Evolutionary conservation across 2,797 vertebrate species (phyloP).

Genomic region (Miopithecus talapoin): DNA sequence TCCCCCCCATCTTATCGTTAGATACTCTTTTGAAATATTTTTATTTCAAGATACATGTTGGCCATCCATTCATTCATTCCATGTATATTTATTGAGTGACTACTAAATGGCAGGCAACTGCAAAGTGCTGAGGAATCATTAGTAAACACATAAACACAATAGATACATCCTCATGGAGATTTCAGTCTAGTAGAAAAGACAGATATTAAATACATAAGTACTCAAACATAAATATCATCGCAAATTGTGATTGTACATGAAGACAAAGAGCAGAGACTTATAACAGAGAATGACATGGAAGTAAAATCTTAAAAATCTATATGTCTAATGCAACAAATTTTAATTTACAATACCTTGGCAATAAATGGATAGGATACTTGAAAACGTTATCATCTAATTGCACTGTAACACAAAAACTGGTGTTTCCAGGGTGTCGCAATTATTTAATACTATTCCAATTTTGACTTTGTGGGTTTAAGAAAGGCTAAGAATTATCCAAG

Average conservation of each 20-base stretch:
- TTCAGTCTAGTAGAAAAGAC: background rate
- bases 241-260: background rate
- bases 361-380: background rate
- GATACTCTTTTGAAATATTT: conserved; percentile 33
- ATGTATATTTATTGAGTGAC: background rate
- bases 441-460: background rate
- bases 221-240: background rate
- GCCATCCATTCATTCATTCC: background rate
- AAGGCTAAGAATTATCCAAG: background rate
- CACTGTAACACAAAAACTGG: background rate
- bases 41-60: background rate
- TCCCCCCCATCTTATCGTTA: background rate
- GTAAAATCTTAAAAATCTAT: background rate
- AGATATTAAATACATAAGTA: background rate
- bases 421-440: background rate
- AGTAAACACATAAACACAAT: background rate
- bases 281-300: background rate
- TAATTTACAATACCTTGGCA: background rate
- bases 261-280: background rate
- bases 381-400: background rate
- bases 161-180: background rate
- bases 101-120: background rate
- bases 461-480: background rate
- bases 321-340: background rate
- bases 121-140: background rate